Base-by-base conservation (phyloP, 1,140 invertebrate genomes). In the Conus ventricosus region DNA sequence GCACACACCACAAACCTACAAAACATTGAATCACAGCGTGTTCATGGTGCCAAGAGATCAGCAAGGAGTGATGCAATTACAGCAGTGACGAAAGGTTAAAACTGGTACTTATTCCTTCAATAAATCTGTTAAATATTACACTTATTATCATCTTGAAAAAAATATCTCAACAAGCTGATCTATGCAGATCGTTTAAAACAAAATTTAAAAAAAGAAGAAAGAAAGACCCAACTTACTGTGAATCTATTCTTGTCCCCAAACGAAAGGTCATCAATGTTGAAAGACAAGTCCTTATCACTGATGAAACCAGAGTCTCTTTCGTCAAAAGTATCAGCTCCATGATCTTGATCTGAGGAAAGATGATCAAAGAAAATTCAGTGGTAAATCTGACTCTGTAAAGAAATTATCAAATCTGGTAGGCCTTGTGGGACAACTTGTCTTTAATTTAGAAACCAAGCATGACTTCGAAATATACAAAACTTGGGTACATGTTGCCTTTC, bases 221-320 rank as follows among this genome's bases (percentile, higher is more conserved):
- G 4, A 55, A 55, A 20, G 10, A 83, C 11, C 20, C 13, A 23
- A 75, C 53, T 87, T 87, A 87, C 85, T 54, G 85, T 87, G 17
- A 76, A 78, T 71, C 4, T 78, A 53, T 39, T 78, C 27, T 76
- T 87, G 23, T 57, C 85, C 6, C 75, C 54, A 57, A 78, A 78
- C 13, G 75, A 78, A 20, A 78, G 17, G 17, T 78, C 67, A 23
- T n/a, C n/a, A 71, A 17, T 7, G 51, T 85, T 39, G 54, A 67
- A 84, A 63, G 82, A 84, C 82, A 84, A 23, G 54, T 84, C 82
- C 15, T 63, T 63, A 6, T 84, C 82, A 84, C 57, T 60, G 82
- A 84, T 25, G 82, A 67, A 67, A 27, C 82, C 82, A 54, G 80
- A 81, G 57, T 84, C 54, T 39, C 8, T 25, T 4, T 60, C 82